These are phyloP conservation scores for Anguilla obscura DNA, from an alignment of 2,797 vertebrate species.

Conservation along the genomic window DNA sequence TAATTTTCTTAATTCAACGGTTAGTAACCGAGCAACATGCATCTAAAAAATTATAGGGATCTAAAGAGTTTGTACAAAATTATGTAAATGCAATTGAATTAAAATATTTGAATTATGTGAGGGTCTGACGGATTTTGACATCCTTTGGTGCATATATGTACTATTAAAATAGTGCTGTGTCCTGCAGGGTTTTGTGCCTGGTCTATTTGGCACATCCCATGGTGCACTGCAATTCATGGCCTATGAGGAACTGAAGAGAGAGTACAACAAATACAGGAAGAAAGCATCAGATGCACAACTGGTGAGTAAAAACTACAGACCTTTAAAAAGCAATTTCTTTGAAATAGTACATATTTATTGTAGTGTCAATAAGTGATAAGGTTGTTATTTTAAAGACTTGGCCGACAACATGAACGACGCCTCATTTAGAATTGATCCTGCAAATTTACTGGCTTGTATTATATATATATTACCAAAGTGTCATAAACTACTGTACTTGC, in stretches of 20 bases:
- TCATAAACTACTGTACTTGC: neutral
- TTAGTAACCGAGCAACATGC: no score
- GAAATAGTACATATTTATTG: neutral
- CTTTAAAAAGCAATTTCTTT: neutral
- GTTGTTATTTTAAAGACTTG: neutral
- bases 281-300: constrained; percentile 82
- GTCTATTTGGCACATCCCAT: constrained; percentile 93
- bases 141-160: neutral
- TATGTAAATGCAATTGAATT: neutral
- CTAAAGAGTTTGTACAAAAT: neutral
- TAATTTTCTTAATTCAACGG: neutral
- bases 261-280: constrained; percentile 85
- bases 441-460: neutral
- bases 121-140: neutral
- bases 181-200: constrained; percentile 89
- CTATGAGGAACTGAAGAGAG: constrained; percentile 91
- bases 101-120: neutral
- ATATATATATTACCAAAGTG: neutral
- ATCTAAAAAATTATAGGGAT: neutral
- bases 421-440: neutral
- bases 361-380: neutral
- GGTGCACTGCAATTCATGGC: constrained; percentile 98
- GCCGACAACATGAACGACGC: neutral
- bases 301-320: constrained; percentile 71
- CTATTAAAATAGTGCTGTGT: neutral